phyloP scores from a whole-genome alignment of 2,888 invertebrate species.

The Argynnis bischoffii region DNA sequence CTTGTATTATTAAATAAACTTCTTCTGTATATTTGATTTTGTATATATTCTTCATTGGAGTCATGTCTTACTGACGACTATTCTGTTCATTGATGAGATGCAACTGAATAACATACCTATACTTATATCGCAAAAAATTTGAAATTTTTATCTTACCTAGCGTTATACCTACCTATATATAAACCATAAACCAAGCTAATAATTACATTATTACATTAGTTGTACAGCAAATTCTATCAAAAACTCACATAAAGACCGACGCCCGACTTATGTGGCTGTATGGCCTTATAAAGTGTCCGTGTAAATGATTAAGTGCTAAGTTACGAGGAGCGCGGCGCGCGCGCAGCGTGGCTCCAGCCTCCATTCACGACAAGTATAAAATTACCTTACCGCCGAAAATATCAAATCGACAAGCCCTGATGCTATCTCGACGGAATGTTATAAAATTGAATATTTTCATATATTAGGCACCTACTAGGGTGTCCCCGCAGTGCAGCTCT shows the following conservation, averaged over 20 bases:
- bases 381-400: slow-evolving; percentile 80
- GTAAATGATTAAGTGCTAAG: slow-evolving; percentile 81
- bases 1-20: slow-evolving; percentile 9
- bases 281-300: slow-evolving; percentile 72
- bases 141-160: too few relatives aligned
- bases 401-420: slow-evolving; percentile 79
- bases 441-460: slow-evolving; percentile 81
- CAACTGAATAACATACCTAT: too few relatives aligned
- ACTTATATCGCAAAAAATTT: too few relatives aligned
- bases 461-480: slow-evolving; percentile 58
- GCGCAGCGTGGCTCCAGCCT: slow-evolving; percentile 70
- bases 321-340: slow-evolving; percentile 71
- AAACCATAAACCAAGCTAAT: too few relatives aligned
- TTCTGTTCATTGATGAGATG: too few relatives aligned
- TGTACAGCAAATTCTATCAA: slow-evolving; percentile 43
- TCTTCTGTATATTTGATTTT: not conserved
- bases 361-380: slow-evolving; percentile 74
- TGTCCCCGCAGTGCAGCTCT: slow-evolving; percentile 65
- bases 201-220: not conserved
- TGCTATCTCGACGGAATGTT: slow-evolving; percentile 78
- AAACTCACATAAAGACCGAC: slow-evolving; percentile 41
- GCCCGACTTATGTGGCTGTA: slow-evolving; percentile 45
- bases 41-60: not conserved
- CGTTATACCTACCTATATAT: too few relatives aligned
- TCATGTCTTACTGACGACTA: not conserved